These are phyloP conservation scores for Tiliacea citrago DNA, from an alignment of 2,888 invertebrate species.

Conservation along the genomic window DNA sequence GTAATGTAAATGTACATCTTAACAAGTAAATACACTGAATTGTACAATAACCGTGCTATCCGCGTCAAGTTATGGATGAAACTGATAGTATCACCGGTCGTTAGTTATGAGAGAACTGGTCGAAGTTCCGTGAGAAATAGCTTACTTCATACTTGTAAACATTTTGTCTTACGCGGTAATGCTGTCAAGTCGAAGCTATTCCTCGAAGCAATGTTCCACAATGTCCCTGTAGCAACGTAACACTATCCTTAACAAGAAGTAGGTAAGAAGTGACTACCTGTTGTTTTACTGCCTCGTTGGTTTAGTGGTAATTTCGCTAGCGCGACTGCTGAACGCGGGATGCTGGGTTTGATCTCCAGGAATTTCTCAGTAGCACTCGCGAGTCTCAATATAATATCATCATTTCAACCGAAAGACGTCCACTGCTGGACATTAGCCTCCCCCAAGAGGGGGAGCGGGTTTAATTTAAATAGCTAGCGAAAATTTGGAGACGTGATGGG, in stretches of 20 bases:
- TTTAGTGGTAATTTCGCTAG: not conserved
- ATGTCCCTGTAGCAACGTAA: slow-evolving; percentile 7
- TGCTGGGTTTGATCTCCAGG: not conserved
- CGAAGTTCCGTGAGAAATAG: slow-evolving; percentile 31
- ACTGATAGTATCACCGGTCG: slow-evolving; percentile 33
- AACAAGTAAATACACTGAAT: slow-evolving; percentile 9
- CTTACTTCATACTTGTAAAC: slow-evolving; percentile 49
- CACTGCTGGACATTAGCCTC: too few species aligned
- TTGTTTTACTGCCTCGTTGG: not conserved
- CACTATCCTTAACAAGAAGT: not conserved
- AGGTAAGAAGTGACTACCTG: not conserved
- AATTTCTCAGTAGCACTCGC: not conserved
- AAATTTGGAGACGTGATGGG: too few species aligned
- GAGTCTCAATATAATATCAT: not conserved
- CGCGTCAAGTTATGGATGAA: slow-evolving; percentile 17
- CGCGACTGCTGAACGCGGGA: not conserved
- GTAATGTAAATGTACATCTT: slow-evolving; percentile 59
- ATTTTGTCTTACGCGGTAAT: slow-evolving; percentile 40
- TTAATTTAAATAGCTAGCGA: too few species aligned
- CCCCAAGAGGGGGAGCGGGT: too few species aligned
- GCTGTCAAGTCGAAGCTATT: slow-evolving; percentile 22
- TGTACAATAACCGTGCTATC: slow-evolving; percentile 25
- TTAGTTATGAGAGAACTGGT: slow-evolving; percentile 5
- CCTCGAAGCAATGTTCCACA: slow-evolving; percentile 36
- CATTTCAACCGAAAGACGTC: too few species aligned